A percentile compares a stretch with the other conserved stretches of the same genome.
Conservation (phyloP, 2,888 invertebrate species). For the Xestobium rufovillosum region DNA sequence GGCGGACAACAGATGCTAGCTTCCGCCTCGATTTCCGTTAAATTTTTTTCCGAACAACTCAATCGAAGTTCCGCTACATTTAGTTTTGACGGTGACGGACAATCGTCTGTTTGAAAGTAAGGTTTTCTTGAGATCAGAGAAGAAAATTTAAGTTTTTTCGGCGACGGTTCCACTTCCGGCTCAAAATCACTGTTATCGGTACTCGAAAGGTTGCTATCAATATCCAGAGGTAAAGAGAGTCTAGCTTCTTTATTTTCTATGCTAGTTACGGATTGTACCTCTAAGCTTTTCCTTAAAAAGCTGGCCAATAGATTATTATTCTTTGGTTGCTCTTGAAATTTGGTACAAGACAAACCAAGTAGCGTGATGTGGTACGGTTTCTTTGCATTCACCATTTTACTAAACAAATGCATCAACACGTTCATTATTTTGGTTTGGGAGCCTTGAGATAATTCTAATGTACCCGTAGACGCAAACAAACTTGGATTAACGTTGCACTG, state of each 20-base stretch:
- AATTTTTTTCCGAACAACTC: slow-evolving; percentile 40
- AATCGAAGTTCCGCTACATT: slow-evolving; percentile 59
- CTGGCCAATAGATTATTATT: slow-evolving; percentile 67
- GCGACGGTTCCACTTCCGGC: slow-evolving; percentile 64
- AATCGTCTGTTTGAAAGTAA: slow-evolving; percentile 42
- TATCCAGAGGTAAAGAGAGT: slow-evolving; percentile 28
- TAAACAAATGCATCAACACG: slow-evolving; percentile 67
- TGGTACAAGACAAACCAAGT: slow-evolving; percentile 73
- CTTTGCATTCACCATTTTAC: slow-evolving; percentile 61
- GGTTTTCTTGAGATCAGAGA: slow-evolving; percentile 47
- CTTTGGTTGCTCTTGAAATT: slow-evolving; percentile 65
- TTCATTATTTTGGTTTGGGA: slow-evolving; percentile 58
- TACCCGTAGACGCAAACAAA: slow-evolving; percentile 44
- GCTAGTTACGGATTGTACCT: slow-evolving; percentile 68
- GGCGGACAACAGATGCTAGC: slow-evolving; percentile 49
- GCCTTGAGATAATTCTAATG: slow-evolving; percentile 37
- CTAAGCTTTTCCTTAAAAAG: slow-evolving; percentile 68
- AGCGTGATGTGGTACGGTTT: slow-evolving; percentile 74
- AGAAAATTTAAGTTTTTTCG: slow-evolving; percentile 44
- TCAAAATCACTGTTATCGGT: slow-evolving; percentile 56
- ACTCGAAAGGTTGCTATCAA: slow-evolving; percentile 42
- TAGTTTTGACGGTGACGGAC: slow-evolving; percentile 62
- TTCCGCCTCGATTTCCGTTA: too few species aligned
- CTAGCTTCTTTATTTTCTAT: slow-evolving; percentile 47
- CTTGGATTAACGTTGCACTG: slow-evolving; percentile 66